A percentile compares a stretch with the other conserved stretches of the same genome.
Conservation (phyloP, 2,113 vertebrate species). For the Pungitius pungitius region DNA sequence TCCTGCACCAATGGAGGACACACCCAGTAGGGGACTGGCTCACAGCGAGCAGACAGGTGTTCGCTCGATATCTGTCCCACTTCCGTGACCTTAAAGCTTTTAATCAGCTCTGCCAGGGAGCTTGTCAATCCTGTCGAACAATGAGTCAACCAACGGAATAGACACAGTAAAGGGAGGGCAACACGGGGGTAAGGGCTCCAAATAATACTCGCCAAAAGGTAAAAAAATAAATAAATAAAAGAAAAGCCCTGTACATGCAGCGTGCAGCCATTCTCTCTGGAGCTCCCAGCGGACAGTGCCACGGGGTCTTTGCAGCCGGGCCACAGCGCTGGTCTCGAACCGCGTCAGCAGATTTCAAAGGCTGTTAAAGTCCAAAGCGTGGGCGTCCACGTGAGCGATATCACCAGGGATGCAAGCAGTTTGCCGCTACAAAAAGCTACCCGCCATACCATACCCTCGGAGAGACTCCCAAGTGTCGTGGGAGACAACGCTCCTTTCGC, state of each 20-base stretch:
- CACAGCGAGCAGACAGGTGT: slow-evolving; percentile 75
- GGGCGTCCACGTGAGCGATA: slow-evolving; percentile 33
- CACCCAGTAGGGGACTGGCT: slow-evolving; percentile 66
- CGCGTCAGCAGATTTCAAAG: slow-evolving; percentile 54
- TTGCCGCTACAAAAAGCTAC: slow-evolving; percentile 34
- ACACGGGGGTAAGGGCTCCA: neutral
- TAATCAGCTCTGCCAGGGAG: slow-evolving; percentile 82
- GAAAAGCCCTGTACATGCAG: slow-evolving; percentile 17
- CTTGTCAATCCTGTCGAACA: slow-evolving; percentile 81
- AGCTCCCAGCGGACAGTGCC: slow-evolving; percentile 37
- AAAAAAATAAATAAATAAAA: neutral
- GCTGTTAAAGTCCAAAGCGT: slow-evolving; percentile 52
- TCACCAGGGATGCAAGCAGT: slow-evolving; percentile 34
- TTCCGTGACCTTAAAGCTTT: slow-evolving; percentile 82
- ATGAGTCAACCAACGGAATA: slow-evolving; percentile 54
- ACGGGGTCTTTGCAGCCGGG: slow-evolving; percentile 2
- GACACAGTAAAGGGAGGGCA: slow-evolving; percentile 55
- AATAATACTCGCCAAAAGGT: too few species aligned
- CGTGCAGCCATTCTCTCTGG: slow-evolving; percentile 26
- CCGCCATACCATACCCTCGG: neutral
- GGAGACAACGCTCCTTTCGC: neutral
- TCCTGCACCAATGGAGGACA: slow-evolving; percentile 67
- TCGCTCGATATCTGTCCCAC: slow-evolving; percentile 79
- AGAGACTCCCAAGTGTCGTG: slow-evolving; percentile 2
- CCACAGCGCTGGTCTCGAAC: slow-evolving; percentile 16